Base-by-base conservation (phyloP, 2,113 vertebrate species). In the Cyprinodon variegatus region DNA sequence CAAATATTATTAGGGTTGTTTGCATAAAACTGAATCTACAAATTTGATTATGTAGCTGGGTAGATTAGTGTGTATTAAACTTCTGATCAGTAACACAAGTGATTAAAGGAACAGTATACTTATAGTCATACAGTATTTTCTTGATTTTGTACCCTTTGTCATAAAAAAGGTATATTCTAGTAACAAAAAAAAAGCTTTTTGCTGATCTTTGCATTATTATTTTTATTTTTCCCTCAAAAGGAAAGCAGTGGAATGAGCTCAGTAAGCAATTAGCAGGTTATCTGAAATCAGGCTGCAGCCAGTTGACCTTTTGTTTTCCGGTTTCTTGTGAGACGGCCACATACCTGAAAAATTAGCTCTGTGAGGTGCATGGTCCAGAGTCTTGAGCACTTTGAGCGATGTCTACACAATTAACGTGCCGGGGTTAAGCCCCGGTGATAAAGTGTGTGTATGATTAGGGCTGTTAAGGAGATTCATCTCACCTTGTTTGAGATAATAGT, bases 341-440 rank as follows among this genome's bases (percentile, higher is more conserved):
- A 4, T 73, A 8, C 61, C 78, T 93, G 93, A 94, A 90, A 86
- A 93, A 94, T 91, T 91, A 93, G 91, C 91, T 88, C 79, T 75
- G 74, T 9, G 64, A 74, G 82, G 83, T 71, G 76, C 86, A 72
- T 76, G 63, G 85, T 86, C 81, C 85, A 40, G 70, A 48, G 79
- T 22, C 74, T 85, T 66, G 77, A 85, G 86, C 87, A 77, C 91
- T 90, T 85, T 93, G 92, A 94, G 88, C 89, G 91, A 94, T 94
- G 92, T 92, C 91, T 93, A 93, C 93, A 94, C 94, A 94, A 94
- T 94, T 93, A 93, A 91, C 84, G 89, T 77, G 85, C 88, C 80
- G 88, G 77, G 86, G 84, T 92, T 92, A 90, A 90, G 88, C 84
- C 80, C 79, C 84, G 0, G 89, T 93, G 92, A 93, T 91, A 87